These are phyloP conservation scores for Cossypha polioptera DNA, from an alignment of 2,797 vertebrate species.

Conservation along the genomic window DNA sequence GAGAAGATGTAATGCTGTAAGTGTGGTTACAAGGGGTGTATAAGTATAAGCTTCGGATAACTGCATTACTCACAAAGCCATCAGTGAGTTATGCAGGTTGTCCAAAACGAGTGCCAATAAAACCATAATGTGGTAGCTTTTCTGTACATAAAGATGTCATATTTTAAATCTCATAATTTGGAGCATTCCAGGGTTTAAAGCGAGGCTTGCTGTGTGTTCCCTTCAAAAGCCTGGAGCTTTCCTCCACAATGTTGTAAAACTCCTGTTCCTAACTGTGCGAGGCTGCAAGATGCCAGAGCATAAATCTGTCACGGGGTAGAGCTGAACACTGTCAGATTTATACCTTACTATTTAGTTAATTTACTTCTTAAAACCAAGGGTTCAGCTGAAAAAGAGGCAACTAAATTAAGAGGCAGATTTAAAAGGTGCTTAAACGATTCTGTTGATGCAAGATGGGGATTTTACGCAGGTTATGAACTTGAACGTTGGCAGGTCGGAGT, in stretches of 20 bases:
- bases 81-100: constrained; percentile 61
- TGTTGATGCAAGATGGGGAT: constrained; percentile 31
- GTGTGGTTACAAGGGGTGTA: constrained; percentile 1
- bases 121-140: constrained; percentile 66
- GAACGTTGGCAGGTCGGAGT: background rate
- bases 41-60: background rate
- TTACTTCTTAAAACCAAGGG: constrained; percentile 58
- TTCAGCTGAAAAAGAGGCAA: constrained; percentile 29
- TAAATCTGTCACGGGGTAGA: constrained; percentile 48
- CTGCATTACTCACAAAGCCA: constrained; percentile 46
- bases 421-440: constrained; percentile 41
- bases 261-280: constrained; percentile 19
- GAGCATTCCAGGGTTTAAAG: constrained; percentile 55
- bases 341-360: constrained; percentile 58
- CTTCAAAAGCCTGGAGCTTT: constrained; percentile 49
- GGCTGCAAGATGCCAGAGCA: constrained; percentile 56
- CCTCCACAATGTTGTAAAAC: constrained; percentile 61
- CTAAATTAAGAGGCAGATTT: constrained; percentile 56
- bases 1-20: background rate
- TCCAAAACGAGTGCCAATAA: constrained; percentile 66
- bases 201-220: constrained; percentile 21
- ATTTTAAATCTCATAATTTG: constrained; percentile 62
- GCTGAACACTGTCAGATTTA: constrained; percentile 57
- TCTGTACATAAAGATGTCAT: constrained; percentile 70
- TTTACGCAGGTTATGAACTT: constrained; percentile 37